Base-by-base conservation (phyloP, 35 echinoderm and acorn worm species). In the Nesometra sesokonis region DNA sequence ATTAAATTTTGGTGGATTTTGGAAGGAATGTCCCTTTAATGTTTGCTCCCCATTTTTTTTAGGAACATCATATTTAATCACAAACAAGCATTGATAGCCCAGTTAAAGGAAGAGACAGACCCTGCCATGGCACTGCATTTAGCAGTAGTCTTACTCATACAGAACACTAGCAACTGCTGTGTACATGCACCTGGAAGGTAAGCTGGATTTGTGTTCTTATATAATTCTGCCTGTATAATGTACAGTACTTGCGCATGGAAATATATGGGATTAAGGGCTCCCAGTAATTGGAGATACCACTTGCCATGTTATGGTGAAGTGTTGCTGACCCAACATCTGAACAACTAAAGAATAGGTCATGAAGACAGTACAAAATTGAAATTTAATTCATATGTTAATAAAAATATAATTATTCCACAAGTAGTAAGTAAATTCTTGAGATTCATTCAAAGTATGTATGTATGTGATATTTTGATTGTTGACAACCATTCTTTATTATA, bases 171-270 rank as follows among this genome's bases (percentile, higher is more conserved):
- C 30, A 90, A 99, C 78, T 92, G 92, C 84, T 94, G 94, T 93
- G 77, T 99, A 3, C 90, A 99, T 90, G 90, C 92, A 36, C 96
- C 96, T 32, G 96, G 96, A 85, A 99, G 87, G 94, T 97, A 84
- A 93, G 94, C 77, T 30, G 4, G 32, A 33, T 4, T 27, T 27
- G 5, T 78, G 23, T 78, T 29, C 32, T 8, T 27, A n/a, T n/a
- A n/a, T n/a, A n/a, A n/a, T n/a, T n/a, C n/a, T n/a, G n/a, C n/a
- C n/a, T n/a, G n/a, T 27, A 23, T 57, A 33, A 30, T 31, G 85
- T 77, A 85, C 36, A 19, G 43, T 30, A 17, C 32, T 37, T 4
- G 33, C 31, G 13, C 7, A 21, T 87, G 1, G 31, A 9, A 35
- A 37, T 8, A 17, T 34, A 78, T 79, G 27, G 7, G 19, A 15